Percentiles rank a stretch among this genome's conserved stretches.
These are phyloP conservation scores for Sclerurus mexicanus DNA, from an alignment of 2,113 vertebrate genomes.

Conservation along the genomic window DNA sequence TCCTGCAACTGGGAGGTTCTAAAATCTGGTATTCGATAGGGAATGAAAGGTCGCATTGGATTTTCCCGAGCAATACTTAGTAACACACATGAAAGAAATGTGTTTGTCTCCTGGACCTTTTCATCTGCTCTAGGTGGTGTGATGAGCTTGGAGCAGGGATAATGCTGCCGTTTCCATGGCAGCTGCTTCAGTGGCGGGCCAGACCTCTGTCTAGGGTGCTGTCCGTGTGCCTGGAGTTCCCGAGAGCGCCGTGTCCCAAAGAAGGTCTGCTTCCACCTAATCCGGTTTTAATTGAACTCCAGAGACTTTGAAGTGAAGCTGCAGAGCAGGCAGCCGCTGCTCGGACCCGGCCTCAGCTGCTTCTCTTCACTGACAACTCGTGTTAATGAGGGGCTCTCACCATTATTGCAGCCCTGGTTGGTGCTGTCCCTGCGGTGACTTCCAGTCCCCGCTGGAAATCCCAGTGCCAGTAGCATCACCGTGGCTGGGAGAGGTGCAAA, in stretches of 20 bases:
- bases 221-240: slow-evolving; percentile 75
- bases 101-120: slow-evolving; percentile 51
- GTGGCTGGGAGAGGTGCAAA: neutral
- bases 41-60: neutral
- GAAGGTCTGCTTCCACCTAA: slow-evolving; percentile 83
- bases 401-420: neutral
- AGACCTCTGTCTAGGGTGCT: slow-evolving; percentile 78
- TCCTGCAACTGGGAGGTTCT: neutral
- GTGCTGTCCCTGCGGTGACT: neutral
- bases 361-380: slow-evolving; percentile 50
- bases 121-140: slow-evolving; percentile 48
- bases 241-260: slow-evolving; percentile 72
- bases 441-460: neutral
- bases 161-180: slow-evolving; percentile 76
- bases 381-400: slow-evolving; percentile 80
- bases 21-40: neutral
- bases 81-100: slow-evolving; percentile 1
- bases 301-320: slow-evolving; percentile 96
- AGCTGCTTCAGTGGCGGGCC: slow-evolving; percentile 75
- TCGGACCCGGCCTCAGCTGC: slow-evolving; percentile 79
- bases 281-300: slow-evolving; percentile 99
- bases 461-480: neutral
- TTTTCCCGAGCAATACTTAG: neutral
- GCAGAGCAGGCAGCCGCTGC: slow-evolving; percentile 78
- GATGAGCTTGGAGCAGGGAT: slow-evolving; percentile 59